Evolutionary conservation across 92 coral and sea anemone genomes (phyloP), one percentile per base, ranked within the genome.

Genomic region (Anthopleura xanthogrammica): DNA sequence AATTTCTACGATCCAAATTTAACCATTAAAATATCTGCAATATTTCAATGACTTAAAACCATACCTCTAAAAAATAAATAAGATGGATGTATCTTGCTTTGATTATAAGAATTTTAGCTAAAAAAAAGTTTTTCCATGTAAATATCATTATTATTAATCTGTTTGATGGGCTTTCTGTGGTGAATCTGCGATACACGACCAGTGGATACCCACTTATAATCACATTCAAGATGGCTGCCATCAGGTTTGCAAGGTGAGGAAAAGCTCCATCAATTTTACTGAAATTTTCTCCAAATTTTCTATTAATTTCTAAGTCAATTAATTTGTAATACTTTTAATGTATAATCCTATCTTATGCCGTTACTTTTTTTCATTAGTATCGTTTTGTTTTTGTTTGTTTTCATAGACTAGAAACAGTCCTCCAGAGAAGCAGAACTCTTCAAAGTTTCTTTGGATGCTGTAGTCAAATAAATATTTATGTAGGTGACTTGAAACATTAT

Each of bases 161-260:
- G 9, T 23, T 16, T 2, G 16, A 19, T 68, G 74, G 74, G 74
- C 42, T 68, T 23, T 36, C 74, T 68, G 74, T 68, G 41, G 42
- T 68, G 74, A 68, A 68, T 68, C 74, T 9, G 74, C 74, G 42
- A 68, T 68, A 23, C 46, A 7, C 5, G 36, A 3, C 42, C 74
- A 68, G 74, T 36, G 74, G 74, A 68, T 13, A 13, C 14, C 1
- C 74, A 68, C 29, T 68, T 68, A 68, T 68, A 68, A 68, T 68
- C 16, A 68, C 5, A 68, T 68, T 68, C 74, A 68, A 68, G 12
- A 68, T 68, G 74, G 74, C 74, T 68, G 74, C 74, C 16, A 42
- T 36, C 74, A 24, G 7, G 58, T 54, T 54, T 54, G 14, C 58
- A 12, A 7, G 74, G 74, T 68, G 5, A 29, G 10, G 1, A 12